Evolutionary conservation across 1,140 invertebrate genomes (phyloP).

Genomic region (Apocrypta bakeri): DNA sequence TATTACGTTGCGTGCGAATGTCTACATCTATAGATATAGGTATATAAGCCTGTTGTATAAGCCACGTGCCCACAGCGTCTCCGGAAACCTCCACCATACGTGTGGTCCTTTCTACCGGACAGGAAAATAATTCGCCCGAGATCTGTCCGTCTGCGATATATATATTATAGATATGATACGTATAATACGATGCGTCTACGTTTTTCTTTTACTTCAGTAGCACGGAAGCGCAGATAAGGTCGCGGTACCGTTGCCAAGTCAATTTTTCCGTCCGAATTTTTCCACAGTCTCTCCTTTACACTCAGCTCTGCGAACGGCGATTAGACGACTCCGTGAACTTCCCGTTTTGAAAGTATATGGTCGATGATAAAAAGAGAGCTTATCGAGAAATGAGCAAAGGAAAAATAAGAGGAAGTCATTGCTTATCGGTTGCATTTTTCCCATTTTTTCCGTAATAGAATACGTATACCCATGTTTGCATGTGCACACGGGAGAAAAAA

Average conservation of each 20-base stretch:
- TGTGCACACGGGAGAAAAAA: too few relatives aligned
- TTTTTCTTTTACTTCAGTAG: background rate
- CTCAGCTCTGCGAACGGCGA: too few relatives aligned
- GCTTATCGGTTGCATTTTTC: too few relatives aligned
- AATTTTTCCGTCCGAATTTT: background rate
- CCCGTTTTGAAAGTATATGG: too few relatives aligned
- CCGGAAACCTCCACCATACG: conserved; percentile 68
- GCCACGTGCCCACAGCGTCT: conserved; percentile 64
- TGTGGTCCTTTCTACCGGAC: background rate
- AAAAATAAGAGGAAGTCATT: too few relatives aligned
- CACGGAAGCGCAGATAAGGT: background rate
- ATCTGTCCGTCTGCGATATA: background rate
- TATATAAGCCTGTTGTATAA: too few relatives aligned
- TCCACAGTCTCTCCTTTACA: background rate
- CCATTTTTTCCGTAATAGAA: too few relatives aligned
- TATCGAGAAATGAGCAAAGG: background rate
- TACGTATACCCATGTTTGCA: too few relatives aligned
- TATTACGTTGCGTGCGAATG: background rate
- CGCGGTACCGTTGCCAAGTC: background rate
- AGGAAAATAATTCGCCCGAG: conserved; percentile 12
- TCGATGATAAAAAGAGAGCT: background rate
- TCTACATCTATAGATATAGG: too few relatives aligned
- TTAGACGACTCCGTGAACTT: too few relatives aligned
- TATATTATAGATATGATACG: too few relatives aligned
- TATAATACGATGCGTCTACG: too few relatives aligned